Evolutionary conservation across 2,888 invertebrate species (phyloP).

Genomic region (Drosophila paramelanica): DNA sequence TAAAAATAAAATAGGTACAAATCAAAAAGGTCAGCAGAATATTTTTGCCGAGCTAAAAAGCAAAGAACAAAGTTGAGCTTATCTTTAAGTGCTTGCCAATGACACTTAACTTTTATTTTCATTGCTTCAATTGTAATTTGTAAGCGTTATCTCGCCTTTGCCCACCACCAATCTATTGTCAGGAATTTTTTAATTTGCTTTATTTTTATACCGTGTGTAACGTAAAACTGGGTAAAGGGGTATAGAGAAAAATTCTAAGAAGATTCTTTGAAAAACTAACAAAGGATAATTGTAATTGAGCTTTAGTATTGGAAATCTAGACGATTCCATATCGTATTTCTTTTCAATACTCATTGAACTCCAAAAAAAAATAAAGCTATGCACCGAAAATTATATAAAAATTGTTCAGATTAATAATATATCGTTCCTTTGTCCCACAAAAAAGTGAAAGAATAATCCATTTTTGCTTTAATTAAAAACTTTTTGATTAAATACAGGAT

Average conservation of each 20-base stretch:
- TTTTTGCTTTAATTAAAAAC: not conserved
- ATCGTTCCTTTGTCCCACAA: too few relatives aligned
- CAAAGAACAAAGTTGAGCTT: conserved; percentile 56
- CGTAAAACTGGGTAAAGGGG: not conserved
- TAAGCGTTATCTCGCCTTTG: conserved; percentile 41
- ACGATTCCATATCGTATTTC: not conserved
- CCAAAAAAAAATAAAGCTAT: not conserved
- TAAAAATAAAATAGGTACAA: conserved; percentile 32
- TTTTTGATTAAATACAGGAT: not conserved
- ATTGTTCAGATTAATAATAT: not conserved
- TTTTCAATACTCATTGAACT: not conserved
- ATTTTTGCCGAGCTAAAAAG: conserved; percentile 15
- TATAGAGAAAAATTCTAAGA: not conserved
- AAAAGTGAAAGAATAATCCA: too few relatives aligned
- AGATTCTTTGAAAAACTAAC: not conserved
- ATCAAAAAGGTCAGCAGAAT: conserved; percentile 35
- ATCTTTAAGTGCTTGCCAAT: conserved; percentile 71
- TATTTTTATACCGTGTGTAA: conserved; percentile 6
- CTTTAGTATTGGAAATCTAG: not conserved
- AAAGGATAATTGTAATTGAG: not conserved
- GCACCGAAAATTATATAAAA: not conserved
- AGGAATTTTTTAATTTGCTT: conserved; percentile 38
- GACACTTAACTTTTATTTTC: conserved; percentile 74
- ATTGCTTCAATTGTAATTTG: conserved; percentile 72
- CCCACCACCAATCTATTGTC: conserved; percentile 9